Evolutionary conservation across 2,113 vertebrate genomes (phyloP).

Genomic region (Cyanoramphus novaezelandiae): DNA sequence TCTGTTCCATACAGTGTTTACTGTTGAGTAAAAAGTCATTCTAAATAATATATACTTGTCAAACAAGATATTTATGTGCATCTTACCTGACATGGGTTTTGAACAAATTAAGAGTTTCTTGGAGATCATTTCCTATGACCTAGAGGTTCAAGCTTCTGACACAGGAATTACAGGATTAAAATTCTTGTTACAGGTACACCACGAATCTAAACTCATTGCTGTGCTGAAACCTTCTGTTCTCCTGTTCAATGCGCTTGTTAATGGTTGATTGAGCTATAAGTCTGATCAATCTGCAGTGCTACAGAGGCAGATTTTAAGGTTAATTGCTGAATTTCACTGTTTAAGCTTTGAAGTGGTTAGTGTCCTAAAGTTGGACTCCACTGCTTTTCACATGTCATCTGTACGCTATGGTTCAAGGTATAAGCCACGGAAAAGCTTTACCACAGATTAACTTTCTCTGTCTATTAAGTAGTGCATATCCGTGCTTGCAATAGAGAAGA

Average conservation of each 20-base stretch:
- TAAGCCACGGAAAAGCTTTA: neutral
- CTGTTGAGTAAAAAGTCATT: neutral
- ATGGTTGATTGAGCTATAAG: conserved; percentile 1
- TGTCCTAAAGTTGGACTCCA: neutral
- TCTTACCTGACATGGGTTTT: neutral
- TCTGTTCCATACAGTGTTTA: neutral
- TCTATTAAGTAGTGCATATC: neutral
- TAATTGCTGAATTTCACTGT: conserved; percentile 35
- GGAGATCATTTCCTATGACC: neutral
- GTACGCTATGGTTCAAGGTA: neutral
- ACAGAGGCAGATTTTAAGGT: conserved; percentile 23
- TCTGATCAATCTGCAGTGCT: conserved; percentile 6
- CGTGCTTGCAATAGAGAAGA: neutral
- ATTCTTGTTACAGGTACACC: neutral
- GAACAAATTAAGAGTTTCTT: neutral
- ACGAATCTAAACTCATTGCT: neutral
- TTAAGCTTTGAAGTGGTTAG: neutral
- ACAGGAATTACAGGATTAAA: conserved; percentile 32
- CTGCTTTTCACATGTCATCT: neutral
- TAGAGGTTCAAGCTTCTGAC: neutral
- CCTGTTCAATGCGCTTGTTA: neutral
- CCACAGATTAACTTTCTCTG: neutral
- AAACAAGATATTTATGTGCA: neutral
- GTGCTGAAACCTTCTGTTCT: neutral
- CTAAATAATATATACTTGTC: neutral